Percentiles rank a stretch among this genome's conserved stretches.
Evolutionary conservation across 2,888 invertebrate genomes (phyloP).

Genomic region (Pristionchus maxplancki): DNA sequence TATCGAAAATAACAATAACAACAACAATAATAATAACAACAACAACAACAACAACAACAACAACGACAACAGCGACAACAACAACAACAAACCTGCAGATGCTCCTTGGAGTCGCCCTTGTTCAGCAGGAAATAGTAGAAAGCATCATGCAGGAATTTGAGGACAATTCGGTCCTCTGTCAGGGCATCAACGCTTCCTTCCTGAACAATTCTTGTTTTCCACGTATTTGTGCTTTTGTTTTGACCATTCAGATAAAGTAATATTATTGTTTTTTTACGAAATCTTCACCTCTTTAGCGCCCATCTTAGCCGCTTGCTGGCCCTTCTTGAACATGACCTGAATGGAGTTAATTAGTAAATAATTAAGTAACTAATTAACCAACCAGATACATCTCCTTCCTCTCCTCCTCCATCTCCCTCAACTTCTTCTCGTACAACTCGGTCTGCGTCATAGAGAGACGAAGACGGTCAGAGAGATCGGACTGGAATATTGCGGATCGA

Average conservation of each 20-base stretch:
- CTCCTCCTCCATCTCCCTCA: slow-evolving; percentile 74
- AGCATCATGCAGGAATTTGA: slow-evolving; percentile 93
- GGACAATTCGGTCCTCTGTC: slow-evolving; percentile 89
- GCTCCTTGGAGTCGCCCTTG: slow-evolving; percentile 87
- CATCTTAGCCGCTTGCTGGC: slow-evolving; percentile 75
- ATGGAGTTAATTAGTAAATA: neutral
- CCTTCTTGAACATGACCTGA: slow-evolving; percentile 77
- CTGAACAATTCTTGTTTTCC: no score
- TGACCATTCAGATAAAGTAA: no score
- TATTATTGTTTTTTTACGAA: no score
- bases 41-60: no score
- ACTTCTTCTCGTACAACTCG: slow-evolving; percentile 75
- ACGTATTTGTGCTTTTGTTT: no score
- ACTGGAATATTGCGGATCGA: neutral
- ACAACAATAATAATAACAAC: no score
- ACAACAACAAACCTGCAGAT: slow-evolving; percentile 81
- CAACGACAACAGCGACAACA: neutral
- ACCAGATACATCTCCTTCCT: slow-evolving; percentile 74
- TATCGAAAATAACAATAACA: neutral
- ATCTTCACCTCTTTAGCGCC: slow-evolving; percentile 66
- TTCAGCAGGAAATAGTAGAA: slow-evolving; percentile 93
- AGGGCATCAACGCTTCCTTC: slow-evolving; percentile 66
- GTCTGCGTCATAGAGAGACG: slow-evolving; percentile 57
- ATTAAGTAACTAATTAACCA: neutral
- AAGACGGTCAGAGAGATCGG: slow-evolving; percentile 13